Percentiles rank a stretch among this genome's conserved stretches.
Evolutionary conservation across 2,888 invertebrate genomes (phyloP).

Genomic region (Drosophila fungiperda): DNA sequence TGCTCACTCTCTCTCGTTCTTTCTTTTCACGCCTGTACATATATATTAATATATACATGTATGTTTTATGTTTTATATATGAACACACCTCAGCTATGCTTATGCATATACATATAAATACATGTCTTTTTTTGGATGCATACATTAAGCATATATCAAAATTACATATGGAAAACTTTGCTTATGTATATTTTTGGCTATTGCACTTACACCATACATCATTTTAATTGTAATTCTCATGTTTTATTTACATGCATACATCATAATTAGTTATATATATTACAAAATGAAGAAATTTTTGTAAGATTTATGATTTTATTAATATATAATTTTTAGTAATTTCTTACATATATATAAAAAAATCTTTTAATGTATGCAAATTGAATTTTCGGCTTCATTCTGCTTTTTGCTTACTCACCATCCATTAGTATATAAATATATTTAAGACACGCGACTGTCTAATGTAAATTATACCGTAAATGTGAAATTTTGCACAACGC

Average conservation of each 20-base stretch:
- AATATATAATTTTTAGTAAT: no score
- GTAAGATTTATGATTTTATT: no score
- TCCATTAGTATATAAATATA: no score
- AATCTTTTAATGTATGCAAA: no score
- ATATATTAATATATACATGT: not conserved
- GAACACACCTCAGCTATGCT: not conserved
- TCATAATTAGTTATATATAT: no score
- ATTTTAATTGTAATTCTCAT: not conserved
- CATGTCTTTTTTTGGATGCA: not conserved
- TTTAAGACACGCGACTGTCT: not conserved
- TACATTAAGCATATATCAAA: not conserved
- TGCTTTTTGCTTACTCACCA: no score
- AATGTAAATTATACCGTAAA: not conserved
- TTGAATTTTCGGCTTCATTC: no score
- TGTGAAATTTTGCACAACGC: no score
- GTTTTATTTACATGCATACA: no score
- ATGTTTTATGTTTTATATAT: conserved; percentile 1
- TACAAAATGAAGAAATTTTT: no score
- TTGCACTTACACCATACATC: not conserved
- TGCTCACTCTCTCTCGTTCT: conserved; percentile 3
- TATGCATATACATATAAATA: not conserved
- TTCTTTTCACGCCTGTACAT: not conserved
- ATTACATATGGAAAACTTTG: not conserved
- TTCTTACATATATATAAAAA: not conserved
- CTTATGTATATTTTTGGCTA: not conserved